phyloP scores from a whole-genome alignment of 1,140 invertebrate genomes.

The Lepidurus couesii region DNA sequence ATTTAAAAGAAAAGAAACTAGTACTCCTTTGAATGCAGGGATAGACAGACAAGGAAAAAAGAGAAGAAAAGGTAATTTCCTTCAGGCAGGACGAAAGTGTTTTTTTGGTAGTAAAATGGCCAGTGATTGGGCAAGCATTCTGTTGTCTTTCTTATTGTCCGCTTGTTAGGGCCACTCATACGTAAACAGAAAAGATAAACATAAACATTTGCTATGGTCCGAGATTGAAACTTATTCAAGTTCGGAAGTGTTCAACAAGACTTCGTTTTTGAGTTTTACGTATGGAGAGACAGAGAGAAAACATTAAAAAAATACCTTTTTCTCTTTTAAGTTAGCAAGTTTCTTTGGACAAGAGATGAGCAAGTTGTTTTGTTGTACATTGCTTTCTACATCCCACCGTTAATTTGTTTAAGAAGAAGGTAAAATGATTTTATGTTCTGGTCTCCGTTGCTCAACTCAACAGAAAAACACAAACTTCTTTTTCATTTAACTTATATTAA shows the following conservation, averaged over 20 bases:
- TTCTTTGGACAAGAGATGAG: background rate
- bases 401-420: background rate
- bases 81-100: background rate
- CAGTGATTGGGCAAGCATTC: slow-evolving; percentile 14
- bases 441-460: background rate
- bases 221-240: background rate
- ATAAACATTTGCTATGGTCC: background rate
- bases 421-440: slow-evolving; percentile 7
- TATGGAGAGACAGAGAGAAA: background rate
- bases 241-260: background rate
- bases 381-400: slow-evolving; percentile 21
- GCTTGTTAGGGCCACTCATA: slow-evolving; percentile 21
- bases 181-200: background rate
- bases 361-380: background rate
- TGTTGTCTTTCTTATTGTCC: slow-evolving; percentile 19
- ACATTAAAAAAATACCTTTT: background rate
- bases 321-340: background rate
- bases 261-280: background rate
- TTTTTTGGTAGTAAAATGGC: background rate
- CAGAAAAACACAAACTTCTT: background rate
- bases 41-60: background rate
- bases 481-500: background rate
- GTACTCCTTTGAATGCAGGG: slow-evolving; percentile 1
- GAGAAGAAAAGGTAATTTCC: background rate
- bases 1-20: background rate